A percentile compares a stretch with the other conserved stretches of the same genome.
These are phyloP conservation scores for Gambusia affinis DNA, from an alignment of 2,113 vertebrate species.

Conservation along the genomic window DNA sequence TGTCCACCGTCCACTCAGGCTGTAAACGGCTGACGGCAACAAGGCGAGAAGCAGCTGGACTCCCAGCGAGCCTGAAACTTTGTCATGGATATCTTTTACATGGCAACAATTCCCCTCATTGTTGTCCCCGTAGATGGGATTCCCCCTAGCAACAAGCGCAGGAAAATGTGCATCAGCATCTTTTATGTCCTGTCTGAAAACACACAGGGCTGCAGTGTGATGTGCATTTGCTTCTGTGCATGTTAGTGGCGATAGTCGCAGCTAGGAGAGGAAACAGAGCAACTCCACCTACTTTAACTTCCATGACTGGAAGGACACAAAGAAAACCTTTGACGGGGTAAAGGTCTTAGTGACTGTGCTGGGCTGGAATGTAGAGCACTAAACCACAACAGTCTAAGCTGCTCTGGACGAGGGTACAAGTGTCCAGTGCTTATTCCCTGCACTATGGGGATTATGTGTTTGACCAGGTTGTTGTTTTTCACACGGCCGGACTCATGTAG, in stretches of 20 bases:
- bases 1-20: constrained; percentile 25
- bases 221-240: neutral
- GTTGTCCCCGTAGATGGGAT: constrained; percentile 40
- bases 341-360: constrained; percentile 62
- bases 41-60: constrained; percentile 49
- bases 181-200: constrained; percentile 4
- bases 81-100: constrained; percentile 74
- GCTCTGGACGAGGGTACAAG: constrained; percentile 39
- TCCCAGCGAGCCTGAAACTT: constrained; percentile 25
- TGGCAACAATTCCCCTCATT: constrained; percentile 62
- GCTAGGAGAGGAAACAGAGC: constrained; percentile 2
- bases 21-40: constrained; percentile 5
- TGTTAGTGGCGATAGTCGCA: neutral
- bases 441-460: no score
- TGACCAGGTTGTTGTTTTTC: neutral
- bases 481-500: neutral
- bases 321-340: constrained; percentile 72
- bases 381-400: constrained; percentile 58
- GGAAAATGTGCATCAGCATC: constrained; percentile 67
- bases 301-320: constrained; percentile 63
- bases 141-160: constrained; percentile 50
- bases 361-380: constrained; percentile 68
- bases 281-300: constrained; percentile 47
- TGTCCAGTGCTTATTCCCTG: neutral
- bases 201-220: constrained; percentile 23